Evolutionary conservation across 2,888 invertebrate genomes (phyloP), one percentile per base, ranked within the genome.

Genomic region (Heliconius hortense): DNA sequence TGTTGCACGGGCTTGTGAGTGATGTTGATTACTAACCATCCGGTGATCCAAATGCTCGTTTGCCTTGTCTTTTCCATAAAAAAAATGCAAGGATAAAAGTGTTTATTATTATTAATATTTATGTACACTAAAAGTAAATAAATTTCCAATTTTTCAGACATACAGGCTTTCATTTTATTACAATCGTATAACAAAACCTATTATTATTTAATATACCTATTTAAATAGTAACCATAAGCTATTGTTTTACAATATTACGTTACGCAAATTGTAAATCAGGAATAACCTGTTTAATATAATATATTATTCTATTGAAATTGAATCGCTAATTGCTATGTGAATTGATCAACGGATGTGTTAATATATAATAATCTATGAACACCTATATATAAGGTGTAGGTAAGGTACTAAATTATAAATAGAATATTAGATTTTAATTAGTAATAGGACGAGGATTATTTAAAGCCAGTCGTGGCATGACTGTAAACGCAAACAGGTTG

Each of bases 181-280:
- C 35, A 48, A 21, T 21, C 21, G 8, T 21, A 48, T 21, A 48
- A 8, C 48, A 48, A 21, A 2, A 48, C 5, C 1, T 48, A 21
- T 48, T 21, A 48, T 21, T 56, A 56, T 56, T n/a, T 56, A 56
- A 56, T 56, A 11, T 11, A 26, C 60, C 2, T 21, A n/a, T 56
- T 69, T 69, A n/a, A 69, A 31, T 56, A 69, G 43, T 1, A 10
- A 53, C 8, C 3, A 28, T 1, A 18, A 68, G 15, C n/a, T 39
- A 69, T 69, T 69, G 56, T 69, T 35, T 69, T 69, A 69, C 18
- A 56, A 56, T 24, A 69, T 69, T 24, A 53, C 15, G 56, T 69
- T 69, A 69, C 31, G 31, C 69, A 69, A 69, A 69, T 69, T 31
- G 56, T n/a, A 56, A 69, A 69, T 69, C 56, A 56, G 24, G 28